A percentile compares a stretch with the other conserved stretches of the same genome.
Conservation (phyloP, 2,888 invertebrate species). For the Cistogaster globosa region DNA sequence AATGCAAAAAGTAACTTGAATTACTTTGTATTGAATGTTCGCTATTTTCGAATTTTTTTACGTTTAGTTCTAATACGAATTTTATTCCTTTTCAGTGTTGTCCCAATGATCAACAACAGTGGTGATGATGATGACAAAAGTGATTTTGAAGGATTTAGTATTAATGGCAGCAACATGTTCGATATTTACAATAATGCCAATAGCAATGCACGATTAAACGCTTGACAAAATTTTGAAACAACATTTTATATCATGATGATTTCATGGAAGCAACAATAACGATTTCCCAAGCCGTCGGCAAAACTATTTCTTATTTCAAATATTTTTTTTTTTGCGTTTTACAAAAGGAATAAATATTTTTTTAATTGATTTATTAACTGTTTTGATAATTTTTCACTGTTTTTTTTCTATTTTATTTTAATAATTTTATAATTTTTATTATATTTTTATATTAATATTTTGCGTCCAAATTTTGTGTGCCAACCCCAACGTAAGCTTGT, state of each 20-base stretch:
- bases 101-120: slow-evolving; percentile 42
- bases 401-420: too few relatives aligned
- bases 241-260: slow-evolving; percentile 77
- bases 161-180: slow-evolving; percentile 81
- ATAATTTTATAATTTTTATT: slow-evolving; percentile 4
- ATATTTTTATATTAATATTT: slow-evolving; percentile 39
- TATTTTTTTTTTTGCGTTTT: slow-evolving; percentile 1
- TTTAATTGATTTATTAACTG: too few relatives aligned
- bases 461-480: slow-evolving; percentile 54
- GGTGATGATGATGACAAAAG: slow-evolving; percentile 76
- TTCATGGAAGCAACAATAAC: slow-evolving; percentile 43
- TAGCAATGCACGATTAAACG: slow-evolving; percentile 72
- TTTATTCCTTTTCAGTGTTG: slow-evolving; percentile 81
- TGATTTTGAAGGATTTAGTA: slow-evolving; percentile 75
- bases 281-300: slow-evolving; percentile 68
- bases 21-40: slow-evolving; percentile 55
- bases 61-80: slow-evolving; percentile 81
- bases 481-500: slow-evolving; percentile 75
- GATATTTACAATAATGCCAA: slow-evolving; percentile 77
- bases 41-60: slow-evolving; percentile 81
- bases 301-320: slow-evolving; percentile 1
- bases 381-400: too few relatives aligned
- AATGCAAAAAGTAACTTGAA: slow-evolving; percentile 18
- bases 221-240: slow-evolving; percentile 63
- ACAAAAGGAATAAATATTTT: too few relatives aligned